Evolutionary conservation across 1,140 invertebrate species (phyloP).

Genomic region (Armadillidium nasatum): DNA sequence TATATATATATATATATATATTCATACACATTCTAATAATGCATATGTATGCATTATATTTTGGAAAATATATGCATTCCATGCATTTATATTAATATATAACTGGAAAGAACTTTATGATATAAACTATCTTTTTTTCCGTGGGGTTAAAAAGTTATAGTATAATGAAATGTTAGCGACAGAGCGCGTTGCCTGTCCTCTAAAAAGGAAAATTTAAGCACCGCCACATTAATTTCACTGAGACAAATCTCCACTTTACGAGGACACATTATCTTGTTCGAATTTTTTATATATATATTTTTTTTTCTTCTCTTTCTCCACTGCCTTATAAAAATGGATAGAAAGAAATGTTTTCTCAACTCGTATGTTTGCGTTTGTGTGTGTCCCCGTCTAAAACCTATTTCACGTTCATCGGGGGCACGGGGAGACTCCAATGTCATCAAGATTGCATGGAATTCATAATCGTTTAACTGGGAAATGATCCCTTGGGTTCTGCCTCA

Average conservation of each 20-base stretch:
- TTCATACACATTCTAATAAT: background rate
- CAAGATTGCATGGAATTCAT: constrained; percentile 12
- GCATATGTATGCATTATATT: background rate
- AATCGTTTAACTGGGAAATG: background rate
- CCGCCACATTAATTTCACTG: background rate
- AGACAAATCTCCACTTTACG: constrained; percentile 9
- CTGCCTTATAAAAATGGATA: background rate
- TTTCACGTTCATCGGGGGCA: no score
- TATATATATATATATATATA: background rate
- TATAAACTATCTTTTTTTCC: background rate
- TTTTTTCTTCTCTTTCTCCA: background rate
- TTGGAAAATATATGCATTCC: background rate
- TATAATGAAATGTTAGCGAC: background rate
- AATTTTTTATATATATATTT: background rate
- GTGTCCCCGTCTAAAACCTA: no score
- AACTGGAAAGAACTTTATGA: background rate
- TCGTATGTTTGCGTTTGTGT: no score
- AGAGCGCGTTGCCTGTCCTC: no score
- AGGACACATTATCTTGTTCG: background rate
- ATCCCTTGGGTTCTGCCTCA: background rate
- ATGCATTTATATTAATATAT: background rate
- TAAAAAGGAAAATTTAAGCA: background rate
- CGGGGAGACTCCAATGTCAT: background rate
- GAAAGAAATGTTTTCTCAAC: no score
- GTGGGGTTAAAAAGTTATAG: background rate